Evolutionary conservation across 1,140 invertebrate genomes (phyloP).

Genomic region (Trichonephila clavata): DNA sequence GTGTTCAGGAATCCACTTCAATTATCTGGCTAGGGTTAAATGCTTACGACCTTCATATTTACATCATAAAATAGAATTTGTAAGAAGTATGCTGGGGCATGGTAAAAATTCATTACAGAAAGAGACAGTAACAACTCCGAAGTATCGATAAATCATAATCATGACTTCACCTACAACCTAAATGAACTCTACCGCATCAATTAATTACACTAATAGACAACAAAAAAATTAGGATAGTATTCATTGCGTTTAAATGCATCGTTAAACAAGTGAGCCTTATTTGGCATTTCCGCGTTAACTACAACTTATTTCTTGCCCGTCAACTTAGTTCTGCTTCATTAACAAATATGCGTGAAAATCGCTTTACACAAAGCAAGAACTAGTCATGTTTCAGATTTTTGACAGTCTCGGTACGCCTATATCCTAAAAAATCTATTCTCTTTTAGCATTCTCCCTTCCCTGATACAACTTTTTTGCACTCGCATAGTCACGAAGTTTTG

Average conservation of each 20-base stretch:
- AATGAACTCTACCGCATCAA: conserved; percentile 15
- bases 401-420: conserved; percentile 42
- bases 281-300: conserved; percentile 40
- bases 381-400: conserved; percentile 48
- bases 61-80: not conserved
- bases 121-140: not conserved
- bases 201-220: conserved; percentile 35
- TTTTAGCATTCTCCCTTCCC: not conserved
- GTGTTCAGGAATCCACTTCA: too few relatives aligned
- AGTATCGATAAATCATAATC: conserved; percentile 27
- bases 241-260: conserved; percentile 15
- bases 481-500: not conserved
- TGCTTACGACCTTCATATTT: not conserved
- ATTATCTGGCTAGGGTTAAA: too few relatives aligned
- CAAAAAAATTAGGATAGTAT: not conserved
- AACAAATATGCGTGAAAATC: conserved; percentile 58
- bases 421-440: conserved; percentile 63
- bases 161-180: conserved; percentile 26
- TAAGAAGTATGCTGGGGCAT: not conserved
- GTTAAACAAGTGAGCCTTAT: conserved; percentile 25
- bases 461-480: not conserved
- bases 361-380: conserved; percentile 31
- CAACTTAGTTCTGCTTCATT: conserved; percentile 48
- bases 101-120: conserved; percentile 1
- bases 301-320: conserved; percentile 24